Evolutionary conservation across 2,888 invertebrate genomes (phyloP), one percentile per base, ranked within the genome.

Genomic region (Pasiphila rectangulata): DNA sequence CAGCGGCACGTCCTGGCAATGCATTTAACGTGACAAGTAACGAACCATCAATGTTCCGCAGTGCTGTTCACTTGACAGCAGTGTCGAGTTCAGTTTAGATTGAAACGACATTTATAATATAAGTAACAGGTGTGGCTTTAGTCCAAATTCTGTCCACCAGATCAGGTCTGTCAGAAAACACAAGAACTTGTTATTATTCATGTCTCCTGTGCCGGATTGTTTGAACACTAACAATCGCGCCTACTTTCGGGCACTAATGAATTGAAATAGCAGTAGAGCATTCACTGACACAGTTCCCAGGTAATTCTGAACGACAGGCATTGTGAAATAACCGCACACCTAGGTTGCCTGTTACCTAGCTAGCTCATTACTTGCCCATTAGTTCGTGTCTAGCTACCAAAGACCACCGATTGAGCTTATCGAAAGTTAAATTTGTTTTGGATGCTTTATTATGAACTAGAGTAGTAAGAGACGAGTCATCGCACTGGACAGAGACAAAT

Each of bases 251-350:
- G 13, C 13, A n/a, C 13, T 27, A 27, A 27, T 27, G 27, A 27
- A 7, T 13, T 7, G 16, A 4, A 32, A 19, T 32, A 32, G 6
- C 32, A 1, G 32, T 10, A 1, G 15, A 40, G 39, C 53, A 51
- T 51, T 55, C 43, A 20, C 51, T 51, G 53, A 38, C 55, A 53
- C 37, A 49, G 37, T 51, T 57, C 48, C 34, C 32, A 45, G 38
- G 52, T 51, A 51, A 55, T 20, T 35, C 29, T 47, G 51, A 47
- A 49, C 49, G 43, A 29, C 37, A 20, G 32, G 29, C 43, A 44
- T 55, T 55, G 47, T 16, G 39, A 36, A 49, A 48, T 29, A 32
- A 49, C 49, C 49, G 36, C 44, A 49, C 21, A n/a, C 40, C 25
- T 43, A 6, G 19, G 20, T 41, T 24, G 44, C 39, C 25, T 10